Evolutionary conservation across 1,140 invertebrate genomes (phyloP).

Genomic region (Scaptomyza pallida): DNA sequence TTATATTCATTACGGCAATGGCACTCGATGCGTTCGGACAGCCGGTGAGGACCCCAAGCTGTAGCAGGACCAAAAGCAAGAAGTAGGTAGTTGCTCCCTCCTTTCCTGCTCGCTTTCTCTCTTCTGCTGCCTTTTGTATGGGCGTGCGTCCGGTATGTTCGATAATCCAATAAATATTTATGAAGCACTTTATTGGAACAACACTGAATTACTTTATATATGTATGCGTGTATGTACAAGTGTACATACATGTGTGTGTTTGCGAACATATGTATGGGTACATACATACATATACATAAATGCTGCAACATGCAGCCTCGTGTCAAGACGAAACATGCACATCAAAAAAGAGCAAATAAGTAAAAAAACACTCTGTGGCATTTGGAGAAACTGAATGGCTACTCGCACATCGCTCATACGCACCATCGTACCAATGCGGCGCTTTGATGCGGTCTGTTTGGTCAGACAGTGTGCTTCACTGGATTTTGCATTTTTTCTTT

Average conservation of each 20-base stretch:
- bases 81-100: constrained; percentile 2
- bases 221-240: constrained; percentile 26
- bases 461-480: constrained; percentile 29
- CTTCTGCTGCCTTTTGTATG: constrained; percentile 25
- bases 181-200: constrained; percentile 83
- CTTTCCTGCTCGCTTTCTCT: no score
- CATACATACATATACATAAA: constrained; percentile 15
- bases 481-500: constrained; percentile 34
- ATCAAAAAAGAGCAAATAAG: constrained; percentile 46
- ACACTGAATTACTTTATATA: constrained; percentile 81
- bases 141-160: constrained; percentile 63
- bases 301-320: constrained; percentile 35
- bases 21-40: constrained; percentile 59
- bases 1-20: constrained; percentile 80
- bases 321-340: constrained; percentile 32
- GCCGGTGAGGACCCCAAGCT: constrained; percentile 14
- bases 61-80: background rate
- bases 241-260: constrained; percentile 15
- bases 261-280: constrained; percentile 23
- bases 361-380: constrained; percentile 32
- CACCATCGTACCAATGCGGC: constrained; percentile 40
- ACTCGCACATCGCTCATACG: constrained; percentile 64
- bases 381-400: constrained; percentile 48
- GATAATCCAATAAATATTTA: constrained; percentile 83
- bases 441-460: constrained; percentile 69